These are phyloP conservation scores for Malurus leucopterus DNA, from an alignment of 2,797 vertebrate species.

Conservation along the genomic window DNA sequence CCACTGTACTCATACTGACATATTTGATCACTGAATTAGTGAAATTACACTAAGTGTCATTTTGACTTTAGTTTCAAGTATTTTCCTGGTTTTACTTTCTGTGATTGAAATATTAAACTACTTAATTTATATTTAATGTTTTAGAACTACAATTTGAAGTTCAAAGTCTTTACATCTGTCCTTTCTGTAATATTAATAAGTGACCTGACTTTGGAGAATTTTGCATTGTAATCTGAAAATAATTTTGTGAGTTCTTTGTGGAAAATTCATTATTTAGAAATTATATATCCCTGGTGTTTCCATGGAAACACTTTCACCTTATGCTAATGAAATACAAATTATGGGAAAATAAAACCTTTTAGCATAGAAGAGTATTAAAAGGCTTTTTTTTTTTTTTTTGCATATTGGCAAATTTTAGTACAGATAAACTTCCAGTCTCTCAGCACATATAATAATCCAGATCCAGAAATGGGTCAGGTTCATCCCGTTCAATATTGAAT, in stretches of 20 bases:
- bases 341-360: conserved; percentile 12
- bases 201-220: background rate
- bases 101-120: background rate
- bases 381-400: background rate
- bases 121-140: background rate
- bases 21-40: background rate
- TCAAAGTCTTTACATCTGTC: background rate
- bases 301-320: conserved; percentile 71
- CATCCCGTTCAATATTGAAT: background rate
- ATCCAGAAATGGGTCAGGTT: background rate
- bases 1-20: background rate
- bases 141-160: background rate
- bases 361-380: background rate
- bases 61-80: background rate
- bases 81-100: background rate
- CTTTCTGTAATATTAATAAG: background rate
- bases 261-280: conserved; percentile 71
- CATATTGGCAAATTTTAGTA: background rate
- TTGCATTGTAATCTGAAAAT: background rate
- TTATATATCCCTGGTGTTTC: conserved; percentile 70
- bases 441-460: background rate
- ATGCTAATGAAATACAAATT: conserved; percentile 64
- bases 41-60: background rate
- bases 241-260: conserved; percentile 27
- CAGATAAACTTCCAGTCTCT: background rate